These are phyloP conservation scores for Nannospalax galili DNA, from an alignment of 2,113 vertebrate genomes.

Conservation along the genomic window DNA sequence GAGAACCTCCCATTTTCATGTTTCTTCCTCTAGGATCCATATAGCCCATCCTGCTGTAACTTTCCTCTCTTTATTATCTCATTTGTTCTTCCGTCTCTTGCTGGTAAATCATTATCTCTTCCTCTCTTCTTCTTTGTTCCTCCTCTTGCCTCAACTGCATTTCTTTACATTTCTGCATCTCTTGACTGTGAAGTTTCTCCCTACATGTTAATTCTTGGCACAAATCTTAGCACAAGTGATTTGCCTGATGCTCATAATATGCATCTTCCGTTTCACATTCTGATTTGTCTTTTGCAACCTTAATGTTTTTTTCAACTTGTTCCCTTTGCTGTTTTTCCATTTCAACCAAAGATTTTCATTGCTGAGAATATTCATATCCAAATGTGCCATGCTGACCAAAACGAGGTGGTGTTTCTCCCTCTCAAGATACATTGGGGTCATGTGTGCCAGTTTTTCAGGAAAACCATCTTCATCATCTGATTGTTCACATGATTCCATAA, in stretches of 20 bases:
- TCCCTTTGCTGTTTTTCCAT: slow-evolving; percentile 99
- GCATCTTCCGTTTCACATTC: slow-evolving; percentile 99
- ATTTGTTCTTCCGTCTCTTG: slow-evolving; percentile 98
- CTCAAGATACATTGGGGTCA: slow-evolving; percentile 97
- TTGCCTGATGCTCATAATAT: slow-evolving; percentile 98
- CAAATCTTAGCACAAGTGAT: slow-evolving; percentile 95
- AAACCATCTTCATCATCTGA: slow-evolving; percentile 97
- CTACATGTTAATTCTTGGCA: slow-evolving; percentile 96
- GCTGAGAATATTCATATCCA: slow-evolving; percentile 97
- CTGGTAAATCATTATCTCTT: slow-evolving; percentile 96
- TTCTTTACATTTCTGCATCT: slow-evolving; percentile 99
- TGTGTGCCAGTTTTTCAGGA: slow-evolving; percentile 97
- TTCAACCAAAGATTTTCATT: slow-evolving; percentile 99
- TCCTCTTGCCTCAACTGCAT: slow-evolving; percentile 99
- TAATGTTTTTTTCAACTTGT: too few relatives aligned
- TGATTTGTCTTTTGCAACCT: too few relatives aligned
- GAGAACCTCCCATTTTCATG: slow-evolving; percentile 94
- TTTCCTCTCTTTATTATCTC: slow-evolving; percentile 96
- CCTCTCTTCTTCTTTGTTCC: slow-evolving; percentile 95
- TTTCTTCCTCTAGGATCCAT: slow-evolving; percentile 97
- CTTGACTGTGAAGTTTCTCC: slow-evolving; percentile 97
- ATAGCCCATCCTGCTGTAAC: slow-evolving; percentile 95
- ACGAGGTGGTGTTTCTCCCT: slow-evolving; percentile 96
- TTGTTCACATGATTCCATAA: slow-evolving; percentile 97
- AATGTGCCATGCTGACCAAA: slow-evolving; percentile 97